phyloP scores from a whole-genome alignment of 1,140 invertebrate genomes.

The Camponotus vicinus region DNA sequence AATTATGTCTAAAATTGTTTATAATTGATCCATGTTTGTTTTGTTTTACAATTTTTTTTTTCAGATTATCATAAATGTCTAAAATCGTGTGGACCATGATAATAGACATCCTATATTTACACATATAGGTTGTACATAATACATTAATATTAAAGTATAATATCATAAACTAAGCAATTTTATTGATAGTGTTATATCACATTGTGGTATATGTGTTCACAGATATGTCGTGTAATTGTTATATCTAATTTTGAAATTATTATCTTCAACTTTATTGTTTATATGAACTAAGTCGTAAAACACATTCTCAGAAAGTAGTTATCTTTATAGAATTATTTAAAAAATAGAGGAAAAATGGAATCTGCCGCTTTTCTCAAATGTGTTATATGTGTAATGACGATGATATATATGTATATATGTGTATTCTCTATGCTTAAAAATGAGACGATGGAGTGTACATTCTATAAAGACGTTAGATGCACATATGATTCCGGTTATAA shows the following conservation, averaged over 20 bases:
- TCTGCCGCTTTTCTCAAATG: not conserved
- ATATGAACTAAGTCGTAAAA: not conserved
- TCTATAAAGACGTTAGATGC: not conserved
- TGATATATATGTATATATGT: no score
- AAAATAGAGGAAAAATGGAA: not conserved
- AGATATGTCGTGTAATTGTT: slow-evolving; percentile 21
- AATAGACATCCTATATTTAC: not conserved
- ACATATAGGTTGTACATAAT: slow-evolving; percentile 13
- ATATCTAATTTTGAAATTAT: slow-evolving; percentile 15
- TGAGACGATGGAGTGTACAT: not conserved
- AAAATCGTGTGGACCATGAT: no score
- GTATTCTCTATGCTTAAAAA: not conserved
- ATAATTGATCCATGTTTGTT: no score
- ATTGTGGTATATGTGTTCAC: not conserved
- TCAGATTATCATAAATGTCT: no score
- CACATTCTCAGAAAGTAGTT: not conserved
- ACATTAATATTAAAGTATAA: not conserved
- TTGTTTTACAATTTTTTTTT: no score
- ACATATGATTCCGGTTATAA: not conserved
- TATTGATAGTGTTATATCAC: not conserved
- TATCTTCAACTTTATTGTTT: slow-evolving; percentile 2
- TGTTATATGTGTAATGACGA: no score
- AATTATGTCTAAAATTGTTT: not conserved
- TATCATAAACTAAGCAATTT: not conserved
- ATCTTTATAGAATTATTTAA: not conserved